Conservation (phyloP, 2,888 invertebrate genomes). For the Tuberolachnus salignus region DNA sequence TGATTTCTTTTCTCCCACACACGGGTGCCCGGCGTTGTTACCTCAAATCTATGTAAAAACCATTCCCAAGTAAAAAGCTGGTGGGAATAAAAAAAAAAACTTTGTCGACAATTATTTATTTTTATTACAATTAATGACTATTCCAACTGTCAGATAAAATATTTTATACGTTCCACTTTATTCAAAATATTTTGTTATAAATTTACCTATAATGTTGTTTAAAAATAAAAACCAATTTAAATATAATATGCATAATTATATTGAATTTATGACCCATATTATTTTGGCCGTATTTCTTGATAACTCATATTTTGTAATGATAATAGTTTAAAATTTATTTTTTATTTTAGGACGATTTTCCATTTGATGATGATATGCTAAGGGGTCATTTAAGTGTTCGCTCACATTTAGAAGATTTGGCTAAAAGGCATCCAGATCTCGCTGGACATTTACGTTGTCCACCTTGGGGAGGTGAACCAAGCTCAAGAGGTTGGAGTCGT, state of each 20-base stretch:
- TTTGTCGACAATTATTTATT: not conserved
- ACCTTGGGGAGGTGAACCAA: slow-evolving; percentile 58
- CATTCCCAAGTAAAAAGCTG: not conserved
- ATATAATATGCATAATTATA: not conserved
- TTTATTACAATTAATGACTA: slow-evolving; percentile 2
- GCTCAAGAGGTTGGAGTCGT: slow-evolving; percentile 39
- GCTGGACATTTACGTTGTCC: slow-evolving; percentile 71
- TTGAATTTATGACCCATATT: not conserved
- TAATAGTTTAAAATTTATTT: slow-evolving; percentile 3
- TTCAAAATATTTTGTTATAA: not conserved
- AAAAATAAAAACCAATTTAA: not conserved
- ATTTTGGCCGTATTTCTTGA: slow-evolving; percentile 21
- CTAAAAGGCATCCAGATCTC: slow-evolving; percentile 76
- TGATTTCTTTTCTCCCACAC: slow-evolving; percentile 24
- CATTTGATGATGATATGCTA: slow-evolving; percentile 70
- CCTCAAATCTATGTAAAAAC: not conserved
- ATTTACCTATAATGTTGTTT: not conserved
- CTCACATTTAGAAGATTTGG: slow-evolving; percentile 72
- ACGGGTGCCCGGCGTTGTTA: not conserved
- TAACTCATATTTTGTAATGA: not conserved
- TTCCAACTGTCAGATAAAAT: not conserved
- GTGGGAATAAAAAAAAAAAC: not conserved
- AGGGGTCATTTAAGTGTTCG: slow-evolving; percentile 62
- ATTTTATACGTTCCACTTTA: not conserved
- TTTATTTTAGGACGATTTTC: slow-evolving; percentile 66